phyloP scores from a whole-genome alignment of 2,888 invertebrate genomes.

The Gibbula magus region DNA sequence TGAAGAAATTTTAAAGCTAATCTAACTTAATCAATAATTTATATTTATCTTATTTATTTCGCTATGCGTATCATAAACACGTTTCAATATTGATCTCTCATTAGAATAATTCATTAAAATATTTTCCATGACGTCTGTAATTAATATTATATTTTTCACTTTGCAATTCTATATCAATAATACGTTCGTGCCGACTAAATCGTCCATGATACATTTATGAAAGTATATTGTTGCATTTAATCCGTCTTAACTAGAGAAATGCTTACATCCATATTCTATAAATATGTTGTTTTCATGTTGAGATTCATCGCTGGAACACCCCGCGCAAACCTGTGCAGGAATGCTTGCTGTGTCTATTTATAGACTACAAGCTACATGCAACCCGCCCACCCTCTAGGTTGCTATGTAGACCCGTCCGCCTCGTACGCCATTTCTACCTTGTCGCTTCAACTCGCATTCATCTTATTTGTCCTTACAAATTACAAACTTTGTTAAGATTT shows the following conservation, averaged over 20 bases:
- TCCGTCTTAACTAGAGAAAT: too few relatives aligned
- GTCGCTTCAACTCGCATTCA: background rate
- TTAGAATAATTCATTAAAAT: background rate
- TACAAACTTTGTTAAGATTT: too few relatives aligned
- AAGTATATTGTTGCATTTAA: too few relatives aligned
- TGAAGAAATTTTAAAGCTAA: too few relatives aligned
- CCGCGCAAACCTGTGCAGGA: conserved; percentile 7
- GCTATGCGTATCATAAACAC: too few relatives aligned
- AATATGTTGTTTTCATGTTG: conserved; percentile 7
- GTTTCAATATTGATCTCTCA: background rate
- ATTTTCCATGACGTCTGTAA: background rate
- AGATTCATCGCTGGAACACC: background rate
- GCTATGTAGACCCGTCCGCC: background rate
- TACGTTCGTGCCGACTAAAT: too few relatives aligned
- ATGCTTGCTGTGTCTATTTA: background rate
- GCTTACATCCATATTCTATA: background rate
- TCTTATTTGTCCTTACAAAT: too few relatives aligned
- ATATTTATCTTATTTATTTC: too few relatives aligned
- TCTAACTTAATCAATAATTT: too few relatives aligned
- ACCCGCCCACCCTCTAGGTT: background rate
- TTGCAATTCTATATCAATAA: too few relatives aligned
- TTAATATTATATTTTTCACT: background rate
- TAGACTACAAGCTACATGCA: background rate
- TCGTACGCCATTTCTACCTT: conserved; percentile 1
- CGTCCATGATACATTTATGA: too few relatives aligned